phyloP scores from a whole-genome alignment of 1,140 invertebrate genomes.

The Saxidomus purpurata region DNA sequence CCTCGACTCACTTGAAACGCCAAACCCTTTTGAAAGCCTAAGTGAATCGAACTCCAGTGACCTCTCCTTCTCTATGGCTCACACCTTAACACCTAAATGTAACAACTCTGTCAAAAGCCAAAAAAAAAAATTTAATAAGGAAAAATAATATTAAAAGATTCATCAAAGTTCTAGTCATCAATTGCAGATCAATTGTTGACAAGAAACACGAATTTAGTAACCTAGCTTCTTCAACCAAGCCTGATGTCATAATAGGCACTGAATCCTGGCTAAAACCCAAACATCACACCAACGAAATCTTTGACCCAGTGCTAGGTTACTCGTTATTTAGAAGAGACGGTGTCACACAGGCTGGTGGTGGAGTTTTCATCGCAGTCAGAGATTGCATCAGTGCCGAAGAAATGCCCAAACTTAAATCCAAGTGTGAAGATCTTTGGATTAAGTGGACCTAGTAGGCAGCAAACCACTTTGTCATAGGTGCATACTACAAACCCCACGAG shows the following conservation, averaged over 20 bases:
- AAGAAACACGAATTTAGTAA: background rate
- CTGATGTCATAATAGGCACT: background rate
- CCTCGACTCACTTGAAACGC: background rate
- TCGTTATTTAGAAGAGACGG: too few relatives aligned
- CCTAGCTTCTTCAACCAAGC: background rate
- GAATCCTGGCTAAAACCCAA: too few relatives aligned
- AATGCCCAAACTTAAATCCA: background rate
- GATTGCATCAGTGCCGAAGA: background rate
- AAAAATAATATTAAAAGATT: conserved; percentile 7
- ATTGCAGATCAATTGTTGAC: too few relatives aligned
- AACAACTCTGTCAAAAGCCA: background rate
- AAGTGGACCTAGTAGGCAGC: background rate
- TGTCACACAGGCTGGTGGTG: too few relatives aligned
- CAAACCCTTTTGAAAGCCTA: too few relatives aligned
- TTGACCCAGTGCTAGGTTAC: too few relatives aligned
- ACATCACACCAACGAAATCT: too few relatives aligned
- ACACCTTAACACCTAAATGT: background rate
- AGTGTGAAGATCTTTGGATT: background rate
- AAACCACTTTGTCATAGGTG: background rate
- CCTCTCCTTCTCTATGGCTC: too few relatives aligned
- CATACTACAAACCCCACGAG: too few relatives aligned
- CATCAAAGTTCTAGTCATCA: too few relatives aligned
- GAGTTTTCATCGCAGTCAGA: too few relatives aligned
- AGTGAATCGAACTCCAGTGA: conserved; percentile 15
- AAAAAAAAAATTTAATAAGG: background rate